A percentile compares a stretch with the other conserved stretches of the same genome.
These are phyloP conservation scores for Philereme vetulata DNA, from an alignment of 2,888 invertebrate genomes.

Conservation along the genomic window DNA sequence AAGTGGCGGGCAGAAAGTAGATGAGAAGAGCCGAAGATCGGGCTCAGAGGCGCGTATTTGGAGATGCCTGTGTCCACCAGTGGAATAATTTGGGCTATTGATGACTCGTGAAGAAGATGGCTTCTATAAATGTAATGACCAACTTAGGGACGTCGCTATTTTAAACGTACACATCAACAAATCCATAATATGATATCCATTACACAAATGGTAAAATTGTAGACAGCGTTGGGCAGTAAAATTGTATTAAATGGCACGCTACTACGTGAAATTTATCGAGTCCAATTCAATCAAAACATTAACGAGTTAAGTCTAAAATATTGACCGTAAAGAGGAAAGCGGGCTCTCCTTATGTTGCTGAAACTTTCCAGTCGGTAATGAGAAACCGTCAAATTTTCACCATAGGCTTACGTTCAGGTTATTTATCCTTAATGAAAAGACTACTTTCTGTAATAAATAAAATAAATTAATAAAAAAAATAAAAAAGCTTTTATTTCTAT, in stretches of 20 bases:
- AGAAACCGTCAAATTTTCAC: constrained; percentile 21
- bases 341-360: constrained; percentile 21
- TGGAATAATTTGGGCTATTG: no score
- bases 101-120: no score
- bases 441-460: not conserved
- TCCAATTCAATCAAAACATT: constrained; percentile 45
- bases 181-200: not conserved
- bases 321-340: constrained; percentile 23
- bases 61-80: no score
- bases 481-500: no score
- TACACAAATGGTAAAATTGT: not conserved
- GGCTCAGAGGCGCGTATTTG: no score
- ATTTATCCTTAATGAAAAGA: constrained; percentile 7
- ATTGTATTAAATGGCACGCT: not conserved
- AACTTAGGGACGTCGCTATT: no score
- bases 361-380: constrained; percentile 21
- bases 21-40: no score
- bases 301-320: constrained; percentile 33
- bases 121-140: no score
- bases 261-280: constrained; percentile 42
- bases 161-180: no score
- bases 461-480: no score
- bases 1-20: no score
- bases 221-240: no score
- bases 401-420: constrained; percentile 1